Evolutionary conservation across 2,888 invertebrate species (phyloP).

Genomic region (Hypomecis atomaria): DNA sequence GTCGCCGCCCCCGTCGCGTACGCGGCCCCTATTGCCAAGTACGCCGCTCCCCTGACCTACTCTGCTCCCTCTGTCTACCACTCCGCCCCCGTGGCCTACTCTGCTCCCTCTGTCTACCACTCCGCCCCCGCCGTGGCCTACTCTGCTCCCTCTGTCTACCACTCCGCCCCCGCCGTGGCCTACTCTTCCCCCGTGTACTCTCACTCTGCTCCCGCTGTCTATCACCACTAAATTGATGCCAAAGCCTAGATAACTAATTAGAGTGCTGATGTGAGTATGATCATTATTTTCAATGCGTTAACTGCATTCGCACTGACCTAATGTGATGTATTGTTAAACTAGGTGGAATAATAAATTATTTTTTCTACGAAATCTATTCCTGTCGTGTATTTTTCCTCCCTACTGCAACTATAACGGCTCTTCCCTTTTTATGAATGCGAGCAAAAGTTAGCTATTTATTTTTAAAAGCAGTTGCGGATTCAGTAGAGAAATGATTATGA

Average conservation of each 20-base stretch:
- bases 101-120: conserved; percentile 48
- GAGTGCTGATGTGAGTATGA: conserved; percentile 47
- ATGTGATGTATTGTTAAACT: conserved; percentile 48
- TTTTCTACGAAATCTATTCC: conserved; percentile 47
- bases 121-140: conserved; percentile 47
- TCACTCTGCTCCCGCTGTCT: conserved; percentile 50
- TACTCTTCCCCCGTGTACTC: conserved; percentile 16
- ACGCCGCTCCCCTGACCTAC: conserved; percentile 61
- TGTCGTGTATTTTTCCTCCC: conserved; percentile 6
- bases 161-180: conserved; percentile 46
- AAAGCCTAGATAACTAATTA: conserved; percentile 59
- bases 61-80: conserved; percentile 56
- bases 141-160: conserved; percentile 46
- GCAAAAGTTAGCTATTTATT: too few relatives aligned
- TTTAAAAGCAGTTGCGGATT: too few relatives aligned
- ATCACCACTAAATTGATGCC: conserved; percentile 72
- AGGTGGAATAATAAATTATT: conserved; percentile 63
- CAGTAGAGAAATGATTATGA: too few relatives aligned
- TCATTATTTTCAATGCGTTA: conserved; percentile 52
- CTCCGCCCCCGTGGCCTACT: conserved; percentile 49
- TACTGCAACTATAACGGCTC: neutral
- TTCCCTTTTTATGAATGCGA: too few relatives aligned
- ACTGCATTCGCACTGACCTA: conserved; percentile 40
- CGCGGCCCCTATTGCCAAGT: conserved; percentile 62
- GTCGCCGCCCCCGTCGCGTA: conserved; percentile 46